Evolutionary conservation across 2,113 vertebrate genomes (phyloP), one percentile per base, ranked within the genome.

Genomic region (Triplophysa tibetana): DNA sequence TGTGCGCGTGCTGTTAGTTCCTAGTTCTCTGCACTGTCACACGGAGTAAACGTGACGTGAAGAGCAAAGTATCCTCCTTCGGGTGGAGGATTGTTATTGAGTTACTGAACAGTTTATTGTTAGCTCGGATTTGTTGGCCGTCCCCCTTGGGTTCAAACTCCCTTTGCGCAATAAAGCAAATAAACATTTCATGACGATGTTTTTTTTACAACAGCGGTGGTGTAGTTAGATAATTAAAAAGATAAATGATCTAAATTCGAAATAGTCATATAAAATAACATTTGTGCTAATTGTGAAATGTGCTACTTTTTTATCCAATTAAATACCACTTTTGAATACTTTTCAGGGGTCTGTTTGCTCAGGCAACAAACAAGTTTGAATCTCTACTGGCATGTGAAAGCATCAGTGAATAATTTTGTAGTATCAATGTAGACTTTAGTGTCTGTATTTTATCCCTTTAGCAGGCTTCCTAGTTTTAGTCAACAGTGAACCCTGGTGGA

Each of bases 91-190:
- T 23, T 38, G 67, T 70, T 72, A 79, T 65, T 16, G 70, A 23
- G 82, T 62, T 77, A 58, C 50, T 16, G 14, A 17, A 66, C 74
- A 70, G 58, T 65, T 65, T 79, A 77, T 67, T 73, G 67, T 77
- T 72, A 45, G 38, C 21, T 56, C 45, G 2, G 48, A 80, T 54
- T 29, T 16, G 56, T 43, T 17, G n/a, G 4, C 43, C 14, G 14
- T 26, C 8, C 63, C 12, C 21, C 19, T n/a, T 2, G 41, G 38
- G 41, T 72, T 67, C 67, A 72, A n/a, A 63, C 50, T 0, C 12
- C 19, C 24, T 8, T 21, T 72, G 29, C 52, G 52, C 4, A 41
- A 41, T 41, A 41, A 23, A 21, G 52, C 70, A 11, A 73, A 60
- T 43, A 16, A 60, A 60, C 54, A 60, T 24, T 29, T 73, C 1